phyloP scores from a whole-genome alignment of 1,140 invertebrate species.

The Drusus annulatus region DNA sequence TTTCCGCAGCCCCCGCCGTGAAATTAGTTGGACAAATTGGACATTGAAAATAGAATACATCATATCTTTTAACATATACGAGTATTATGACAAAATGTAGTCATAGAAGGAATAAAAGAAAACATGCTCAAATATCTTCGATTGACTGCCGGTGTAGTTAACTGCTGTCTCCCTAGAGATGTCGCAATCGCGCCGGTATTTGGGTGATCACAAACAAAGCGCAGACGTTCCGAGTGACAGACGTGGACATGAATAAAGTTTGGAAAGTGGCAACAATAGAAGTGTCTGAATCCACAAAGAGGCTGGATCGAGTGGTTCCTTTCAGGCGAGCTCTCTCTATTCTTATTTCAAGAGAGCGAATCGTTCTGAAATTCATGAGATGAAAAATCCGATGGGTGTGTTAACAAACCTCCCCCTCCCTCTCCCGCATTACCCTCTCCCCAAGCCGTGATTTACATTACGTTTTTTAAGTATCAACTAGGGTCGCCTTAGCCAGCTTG shows the following conservation, averaged over 20 bases:
- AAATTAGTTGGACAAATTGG: too few relatives aligned
- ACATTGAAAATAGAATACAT: too few relatives aligned
- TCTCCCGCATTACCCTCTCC: not conserved
- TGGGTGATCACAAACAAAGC: not conserved
- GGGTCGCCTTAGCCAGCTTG: not conserved
- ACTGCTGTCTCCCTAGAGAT: not conserved
- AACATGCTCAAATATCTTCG: too few relatives aligned
- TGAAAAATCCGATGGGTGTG: conserved; percentile 56
- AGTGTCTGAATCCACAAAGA: conserved; percentile 33
- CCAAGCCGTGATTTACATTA: conserved; percentile 32
- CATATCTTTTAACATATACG: too few relatives aligned
- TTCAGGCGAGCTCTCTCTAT: conserved; percentile 22
- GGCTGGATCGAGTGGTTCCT: conserved; percentile 19
- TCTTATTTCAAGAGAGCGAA: conserved; percentile 43
- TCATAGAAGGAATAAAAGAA: too few relatives aligned
- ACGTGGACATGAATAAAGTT: conserved; percentile 36
- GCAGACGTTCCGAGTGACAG: not conserved
- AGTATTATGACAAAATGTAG: too few relatives aligned
- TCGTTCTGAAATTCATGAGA: conserved; percentile 55
- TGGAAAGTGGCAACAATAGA: conserved; percentile 24
- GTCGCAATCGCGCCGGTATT: not conserved
- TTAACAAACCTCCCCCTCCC: conserved; percentile 43
- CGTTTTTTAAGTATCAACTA: conserved; percentile 21
- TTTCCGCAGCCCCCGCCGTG: too few relatives aligned
- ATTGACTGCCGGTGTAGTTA: too few relatives aligned